Evolutionary conservation across 2,113 vertebrate genomes (phyloP), one percentile per base, ranked within the genome.

Genomic region (Tringa solitaria): DNA sequence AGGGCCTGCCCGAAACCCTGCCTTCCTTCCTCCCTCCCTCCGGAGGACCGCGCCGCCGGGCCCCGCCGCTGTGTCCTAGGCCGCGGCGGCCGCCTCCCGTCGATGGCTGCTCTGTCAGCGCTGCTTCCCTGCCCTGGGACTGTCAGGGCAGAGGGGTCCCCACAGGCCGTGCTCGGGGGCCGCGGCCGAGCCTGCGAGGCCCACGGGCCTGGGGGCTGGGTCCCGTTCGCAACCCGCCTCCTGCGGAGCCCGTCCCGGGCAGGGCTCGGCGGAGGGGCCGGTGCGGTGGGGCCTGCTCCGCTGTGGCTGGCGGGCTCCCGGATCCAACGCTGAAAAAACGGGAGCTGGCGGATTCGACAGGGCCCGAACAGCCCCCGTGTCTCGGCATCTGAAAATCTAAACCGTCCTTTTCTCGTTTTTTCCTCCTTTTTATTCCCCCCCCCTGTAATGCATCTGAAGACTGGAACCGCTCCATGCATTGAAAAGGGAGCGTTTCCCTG

Each of bases 171-270:
- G 70, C 27, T 21, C 4, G 21, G 61, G 64, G 54, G 59, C 77
- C 1, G 72, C 7, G 24, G 12, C 50, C 15, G 26, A 8, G 6
- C 33, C 46, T 37, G 46, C 21, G 5, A 17, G 84, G 59, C 54
- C 73, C 8, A 0, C 5, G 68, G n/a, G 53, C 20, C 5, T 9
- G 23, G 64, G 41, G 7, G 2, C 46, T 13, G 8, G 13, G 0
- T 12, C 11, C 9, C 4, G 14, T 7, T 30, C 8, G 16, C 8
- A 1, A 3, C 20, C 37, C 5, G 6, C 0, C 15, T 23, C 0
- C 21, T 19, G 27, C 16, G 64, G 26, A 10, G 16, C 24, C 20
- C 4, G 61, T 61, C 16, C 4, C 74, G 4, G 61, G 54, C 70
- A 5, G 75, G 53, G n/a, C 2, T 30, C 16, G 33, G 19, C 21